Conservation (phyloP, 1,140 invertebrate species). For the Dinothrombium tinctorium region DNA sequence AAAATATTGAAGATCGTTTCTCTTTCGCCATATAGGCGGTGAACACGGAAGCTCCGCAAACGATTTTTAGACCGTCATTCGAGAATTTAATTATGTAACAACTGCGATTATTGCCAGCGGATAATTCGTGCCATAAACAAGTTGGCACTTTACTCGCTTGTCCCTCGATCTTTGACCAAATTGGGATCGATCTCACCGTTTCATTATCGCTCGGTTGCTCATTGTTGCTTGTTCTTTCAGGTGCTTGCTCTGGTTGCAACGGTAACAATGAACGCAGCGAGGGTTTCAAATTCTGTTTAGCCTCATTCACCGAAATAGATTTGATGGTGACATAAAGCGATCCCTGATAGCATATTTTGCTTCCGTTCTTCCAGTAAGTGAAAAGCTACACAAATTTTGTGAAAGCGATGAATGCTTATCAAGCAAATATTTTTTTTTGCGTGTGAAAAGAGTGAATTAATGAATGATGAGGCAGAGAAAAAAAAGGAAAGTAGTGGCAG, state of each 20-base stretch:
- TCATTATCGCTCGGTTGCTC: not conserved
- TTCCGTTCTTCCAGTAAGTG: not conserved
- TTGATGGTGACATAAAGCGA: not conserved
- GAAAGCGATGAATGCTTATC: too few species aligned
- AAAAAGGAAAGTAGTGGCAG: too few species aligned
- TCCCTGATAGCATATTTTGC: not conserved
- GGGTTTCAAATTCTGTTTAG: not conserved
- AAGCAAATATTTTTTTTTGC: too few species aligned
- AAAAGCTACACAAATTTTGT: not conserved
- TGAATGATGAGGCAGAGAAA: too few species aligned
- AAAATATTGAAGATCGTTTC: slow-evolving; percentile 4
- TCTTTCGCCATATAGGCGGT: slow-evolving; percentile 1
- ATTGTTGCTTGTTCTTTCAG: not conserved
- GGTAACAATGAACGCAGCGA: not conserved
- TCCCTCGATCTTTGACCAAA: not conserved
- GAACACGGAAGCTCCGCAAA: slow-evolving; percentile 4
- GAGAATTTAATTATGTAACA: slow-evolving; percentile 1
- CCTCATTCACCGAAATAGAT: not conserved
- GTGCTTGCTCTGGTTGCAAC: not conserved
- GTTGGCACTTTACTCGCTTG: not conserved
- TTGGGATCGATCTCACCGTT: not conserved
- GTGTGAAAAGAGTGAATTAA: too few species aligned
- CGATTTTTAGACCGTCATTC: not conserved
- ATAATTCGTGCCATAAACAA: slow-evolving; percentile 1
- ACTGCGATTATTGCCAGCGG: slow-evolving; percentile 2